These are phyloP conservation scores for Strix aluco DNA, from an alignment of 2,113 vertebrate genomes.

Conservation along the genomic window DNA sequence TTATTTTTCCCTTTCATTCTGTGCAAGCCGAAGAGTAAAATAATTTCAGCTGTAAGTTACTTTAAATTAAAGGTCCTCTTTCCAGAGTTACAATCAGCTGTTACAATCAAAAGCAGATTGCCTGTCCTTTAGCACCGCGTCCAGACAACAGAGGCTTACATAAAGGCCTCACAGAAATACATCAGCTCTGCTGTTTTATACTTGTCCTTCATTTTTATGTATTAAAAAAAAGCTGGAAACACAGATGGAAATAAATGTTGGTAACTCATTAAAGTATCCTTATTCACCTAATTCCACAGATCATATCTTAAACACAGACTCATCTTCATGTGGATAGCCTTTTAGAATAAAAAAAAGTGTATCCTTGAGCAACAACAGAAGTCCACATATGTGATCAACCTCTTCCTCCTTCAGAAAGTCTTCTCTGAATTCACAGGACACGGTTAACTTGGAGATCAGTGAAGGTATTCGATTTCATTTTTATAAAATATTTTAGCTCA, in stretches of 20 bases:
- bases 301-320: not conserved
- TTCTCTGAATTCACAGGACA: slow-evolving; percentile 43
- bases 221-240: not conserved
- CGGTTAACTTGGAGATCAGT: not conserved
- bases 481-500: slow-evolving; percentile 39
- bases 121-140: slow-evolving; percentile 62
- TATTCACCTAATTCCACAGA: slow-evolving; percentile 38
- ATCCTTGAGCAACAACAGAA: not conserved
- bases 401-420: slow-evolving; percentile 45
- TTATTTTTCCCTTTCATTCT: slow-evolving; percentile 65
- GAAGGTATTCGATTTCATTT: slow-evolving; percentile 40
- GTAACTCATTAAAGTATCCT: slow-evolving; percentile 17
- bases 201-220: slow-evolving; percentile 53
- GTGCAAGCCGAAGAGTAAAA: slow-evolving; percentile 56
- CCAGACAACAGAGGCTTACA: slow-evolving; percentile 48
- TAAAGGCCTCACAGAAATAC: slow-evolving; percentile 39
- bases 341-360: not conserved
- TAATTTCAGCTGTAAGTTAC: slow-evolving; percentile 52
- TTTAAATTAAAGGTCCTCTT: slow-evolving; percentile 56
- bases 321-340: not conserved
- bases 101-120: slow-evolving; percentile 53
- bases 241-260: not conserved
- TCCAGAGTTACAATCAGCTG: slow-evolving; percentile 50
- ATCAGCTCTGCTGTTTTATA: slow-evolving; percentile 32
- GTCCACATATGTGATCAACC: not conserved